These are phyloP conservation scores for Bergia puertoricense DNA, from an alignment of 92 coral and sea anemone species.

Conservation along the genomic window DNA sequence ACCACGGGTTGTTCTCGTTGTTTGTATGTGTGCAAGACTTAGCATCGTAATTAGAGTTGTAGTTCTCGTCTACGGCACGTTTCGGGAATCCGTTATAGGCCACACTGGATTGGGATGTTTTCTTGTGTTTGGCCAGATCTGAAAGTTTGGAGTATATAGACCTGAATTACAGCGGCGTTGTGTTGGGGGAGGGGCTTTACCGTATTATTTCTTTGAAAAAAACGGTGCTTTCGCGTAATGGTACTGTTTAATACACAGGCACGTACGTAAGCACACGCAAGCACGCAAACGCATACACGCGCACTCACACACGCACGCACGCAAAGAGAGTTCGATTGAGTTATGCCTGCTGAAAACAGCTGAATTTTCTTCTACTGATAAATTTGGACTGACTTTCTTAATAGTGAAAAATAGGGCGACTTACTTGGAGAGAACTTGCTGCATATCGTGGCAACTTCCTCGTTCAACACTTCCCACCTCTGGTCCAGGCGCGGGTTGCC, in stretches of 20 bases:
- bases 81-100: constrained; percentile 80
- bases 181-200: too few relatives aligned
- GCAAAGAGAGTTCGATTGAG: too few relatives aligned
- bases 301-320: too few relatives aligned
- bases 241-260: too few relatives aligned
- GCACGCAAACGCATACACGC: too few relatives aligned
- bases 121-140: constrained; percentile 89
- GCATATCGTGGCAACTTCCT: constrained; percentile 82
- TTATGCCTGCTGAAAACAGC: too few relatives aligned
- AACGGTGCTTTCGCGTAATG: too few relatives aligned
- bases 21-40: constrained; percentile 93
- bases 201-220: too few relatives aligned
- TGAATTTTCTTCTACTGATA: too few relatives aligned
- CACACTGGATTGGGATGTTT: constrained; percentile 87
- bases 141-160: background rate
- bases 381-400: background rate
- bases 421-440: constrained; percentile 87
- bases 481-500: constrained; percentile 87
- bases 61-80: constrained; percentile 92
- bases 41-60: constrained; percentile 50
- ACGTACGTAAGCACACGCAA: too few relatives aligned
- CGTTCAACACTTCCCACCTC: constrained; percentile 89
- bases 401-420: constrained; percentile 3
- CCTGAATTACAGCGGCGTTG: too few relatives aligned
- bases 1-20: constrained; percentile 89